Conservation (phyloP, 1,140 invertebrate genomes). For the Archegozetes longisetosus region DNA sequence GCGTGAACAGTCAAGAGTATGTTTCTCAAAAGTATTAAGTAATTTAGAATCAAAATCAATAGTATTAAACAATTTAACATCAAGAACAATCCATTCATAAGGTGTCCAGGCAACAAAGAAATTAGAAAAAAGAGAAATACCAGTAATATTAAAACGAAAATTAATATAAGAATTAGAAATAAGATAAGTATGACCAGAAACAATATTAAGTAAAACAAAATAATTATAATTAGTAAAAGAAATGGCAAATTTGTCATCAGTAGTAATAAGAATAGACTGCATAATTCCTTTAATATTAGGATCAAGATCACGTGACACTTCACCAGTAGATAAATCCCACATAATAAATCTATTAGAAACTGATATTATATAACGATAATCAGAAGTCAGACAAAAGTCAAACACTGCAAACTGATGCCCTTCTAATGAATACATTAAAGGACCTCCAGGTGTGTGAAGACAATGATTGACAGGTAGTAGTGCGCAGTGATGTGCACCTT, state of each 20-base stretch:
- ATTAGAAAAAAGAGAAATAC: background rate
- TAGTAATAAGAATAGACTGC: slow-evolving; percentile 80
- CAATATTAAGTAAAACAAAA: slow-evolving; percentile 16
- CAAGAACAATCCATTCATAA: slow-evolving; percentile 15
- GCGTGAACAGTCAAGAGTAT: too few species aligned
- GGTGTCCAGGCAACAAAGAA: slow-evolving; percentile 11
- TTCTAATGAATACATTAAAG: slow-evolving; percentile 91
- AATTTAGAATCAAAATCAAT: too few species aligned
- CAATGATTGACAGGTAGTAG: slow-evolving; percentile 85
- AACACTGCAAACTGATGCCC: slow-evolving; percentile 96
- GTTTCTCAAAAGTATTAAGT: too few species aligned
- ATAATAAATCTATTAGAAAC: slow-evolving; percentile 95
- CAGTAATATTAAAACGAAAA: background rate
- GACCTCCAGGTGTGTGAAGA: slow-evolving; percentile 89
- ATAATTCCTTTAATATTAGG: slow-evolving; percentile 77
- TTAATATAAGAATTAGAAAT: too few species aligned
- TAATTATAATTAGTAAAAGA: slow-evolving; percentile 84
- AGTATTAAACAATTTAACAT: background rate
- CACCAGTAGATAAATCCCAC: slow-evolving; percentile 87
- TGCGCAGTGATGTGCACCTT: slow-evolving; percentile 71
- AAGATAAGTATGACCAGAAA: slow-evolving; percentile 18
- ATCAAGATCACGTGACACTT: slow-evolving; percentile 73
- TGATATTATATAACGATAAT: slow-evolving; percentile 83
- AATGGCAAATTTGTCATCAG: slow-evolving; percentile 89
- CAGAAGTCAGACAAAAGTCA: slow-evolving; percentile 75